Evolutionary conservation across 2,113 vertebrate genomes (phyloP).

Genomic region (Hippocampus abdominalis): DNA sequence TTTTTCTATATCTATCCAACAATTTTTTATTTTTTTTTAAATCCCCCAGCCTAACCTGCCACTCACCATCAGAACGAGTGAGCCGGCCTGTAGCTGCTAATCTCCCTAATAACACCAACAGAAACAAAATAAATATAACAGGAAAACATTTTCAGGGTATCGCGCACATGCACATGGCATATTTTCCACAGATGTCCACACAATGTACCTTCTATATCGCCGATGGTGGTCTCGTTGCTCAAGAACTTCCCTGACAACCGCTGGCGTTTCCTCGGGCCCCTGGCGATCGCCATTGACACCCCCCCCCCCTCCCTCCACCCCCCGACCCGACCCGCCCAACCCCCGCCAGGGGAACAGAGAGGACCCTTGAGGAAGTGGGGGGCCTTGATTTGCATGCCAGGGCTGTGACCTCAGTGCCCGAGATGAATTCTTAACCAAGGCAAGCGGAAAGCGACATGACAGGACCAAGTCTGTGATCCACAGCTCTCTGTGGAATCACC

Average conservation of each 20-base stretch:
- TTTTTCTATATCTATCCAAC: too few relatives aligned
- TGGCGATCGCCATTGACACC: constrained; percentile 52
- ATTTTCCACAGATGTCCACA: constrained; percentile 61
- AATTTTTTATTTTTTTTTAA: too few relatives aligned
- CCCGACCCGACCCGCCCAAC: too few relatives aligned
- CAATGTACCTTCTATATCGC: constrained; percentile 69
- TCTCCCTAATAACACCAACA: too few relatives aligned
- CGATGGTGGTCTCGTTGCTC: constrained; percentile 54
- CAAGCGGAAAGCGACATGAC: constrained; percentile 19
- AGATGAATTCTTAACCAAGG: constrained; percentile 55
- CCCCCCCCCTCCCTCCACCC: too few relatives aligned
- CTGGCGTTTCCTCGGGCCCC: constrained; percentile 61
- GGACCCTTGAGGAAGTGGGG: constrained; percentile 61
- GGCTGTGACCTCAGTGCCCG: constrained; percentile 53
- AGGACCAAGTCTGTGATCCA: constrained; percentile 7
- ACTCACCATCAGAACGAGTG: too few relatives aligned
- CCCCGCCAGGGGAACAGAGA: constrained; percentile 66
- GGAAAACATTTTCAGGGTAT: constrained; percentile 8
- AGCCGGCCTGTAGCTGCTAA: too few relatives aligned
- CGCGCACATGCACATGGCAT: constrained; percentile 41
- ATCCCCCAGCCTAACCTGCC: too few relatives aligned
- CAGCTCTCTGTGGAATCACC: constrained; percentile 13
- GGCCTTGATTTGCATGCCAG: constrained; percentile 66
- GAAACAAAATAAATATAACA: too few relatives aligned
- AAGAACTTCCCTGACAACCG: constrained; percentile 73